Percentiles rank a stretch among this genome's conserved stretches.
phyloP scores from a whole-genome alignment of 2,888 invertebrate genomes.

The Epistrophella euchroma region DNA sequence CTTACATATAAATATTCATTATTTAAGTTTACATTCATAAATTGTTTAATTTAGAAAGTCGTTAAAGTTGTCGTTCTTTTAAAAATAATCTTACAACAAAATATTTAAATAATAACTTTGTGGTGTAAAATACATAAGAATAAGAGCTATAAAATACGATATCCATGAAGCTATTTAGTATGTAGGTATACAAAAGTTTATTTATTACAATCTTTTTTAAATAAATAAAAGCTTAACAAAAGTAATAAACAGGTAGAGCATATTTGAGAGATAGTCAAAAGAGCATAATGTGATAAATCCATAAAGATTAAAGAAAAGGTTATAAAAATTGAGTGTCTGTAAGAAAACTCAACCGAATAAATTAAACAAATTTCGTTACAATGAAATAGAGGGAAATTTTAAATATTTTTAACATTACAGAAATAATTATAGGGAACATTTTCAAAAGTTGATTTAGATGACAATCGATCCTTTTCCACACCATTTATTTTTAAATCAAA shows the following conservation, averaged over 20 bases:
- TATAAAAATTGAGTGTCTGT: no score
- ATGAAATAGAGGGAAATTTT: no score
- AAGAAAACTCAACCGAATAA: no score
- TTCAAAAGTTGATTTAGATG: no score
- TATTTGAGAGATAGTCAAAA: no score
- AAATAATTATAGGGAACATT: no score
- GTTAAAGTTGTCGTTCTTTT: neutral
- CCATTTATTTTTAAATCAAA: no score
- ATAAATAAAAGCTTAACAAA: neutral
- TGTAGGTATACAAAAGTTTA: neutral
- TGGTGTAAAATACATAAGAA: neutral
- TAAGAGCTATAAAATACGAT: neutral
- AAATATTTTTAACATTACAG: no score
- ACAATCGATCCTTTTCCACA: no score
- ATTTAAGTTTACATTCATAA: conserved; percentile 11
- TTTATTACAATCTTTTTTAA: neutral
- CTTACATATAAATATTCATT: conserved; percentile 31
- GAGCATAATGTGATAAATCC: neutral
- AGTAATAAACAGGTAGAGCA: neutral
- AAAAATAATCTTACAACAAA: conserved; percentile 1
- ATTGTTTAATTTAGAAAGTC: conserved; percentile 12
- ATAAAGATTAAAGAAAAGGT: neutral
- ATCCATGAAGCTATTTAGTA: neutral
- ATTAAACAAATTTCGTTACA: no score
- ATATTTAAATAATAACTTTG: conserved; percentile 1